These are phyloP conservation scores for Dolichomitus sp. DNA, from an alignment of 2,888 invertebrate species.

Conservation along the genomic window DNA sequence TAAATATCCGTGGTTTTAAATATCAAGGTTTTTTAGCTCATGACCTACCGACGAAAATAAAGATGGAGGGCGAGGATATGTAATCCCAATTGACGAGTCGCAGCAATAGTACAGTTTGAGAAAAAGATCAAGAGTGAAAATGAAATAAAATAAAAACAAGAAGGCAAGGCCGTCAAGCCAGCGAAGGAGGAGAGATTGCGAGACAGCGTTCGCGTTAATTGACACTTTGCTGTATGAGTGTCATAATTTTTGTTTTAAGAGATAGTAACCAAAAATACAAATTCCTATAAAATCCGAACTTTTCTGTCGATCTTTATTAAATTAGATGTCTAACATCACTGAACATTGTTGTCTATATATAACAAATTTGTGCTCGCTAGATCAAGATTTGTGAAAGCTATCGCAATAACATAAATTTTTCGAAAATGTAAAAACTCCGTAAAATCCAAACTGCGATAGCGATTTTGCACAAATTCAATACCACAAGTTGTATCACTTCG, in stretches of 20 bases:
- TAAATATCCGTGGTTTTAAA: conserved; percentile 32
- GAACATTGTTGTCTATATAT: no score
- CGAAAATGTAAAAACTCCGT: no score
- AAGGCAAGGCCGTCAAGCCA: conserved; percentile 10
- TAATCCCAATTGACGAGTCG: conserved; percentile 35
- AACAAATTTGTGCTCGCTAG: no score
- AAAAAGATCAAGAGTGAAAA: conserved; percentile 3
- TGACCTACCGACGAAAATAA: not conserved
- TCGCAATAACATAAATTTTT: no score
- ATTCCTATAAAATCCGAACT: no score
- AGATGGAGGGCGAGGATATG: not conserved
- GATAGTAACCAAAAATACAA: no score
- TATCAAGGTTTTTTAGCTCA: conserved; percentile 28
- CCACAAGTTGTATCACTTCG: no score
- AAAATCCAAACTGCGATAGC: no score
- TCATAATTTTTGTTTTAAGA: conserved; percentile 42
- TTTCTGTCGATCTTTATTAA: no score
- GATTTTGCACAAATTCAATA: no score
- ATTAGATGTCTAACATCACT: no score
- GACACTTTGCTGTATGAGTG: conserved; percentile 49
- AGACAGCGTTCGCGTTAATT: conserved; percentile 37
- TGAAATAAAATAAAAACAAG: conserved; percentile 15
- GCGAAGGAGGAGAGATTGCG: not conserved
- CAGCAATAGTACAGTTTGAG: not conserved
- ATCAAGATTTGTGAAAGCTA: no score